Conservation (phyloP, 2,888 invertebrate species). For the Andricus quercusramuli region DNA sequence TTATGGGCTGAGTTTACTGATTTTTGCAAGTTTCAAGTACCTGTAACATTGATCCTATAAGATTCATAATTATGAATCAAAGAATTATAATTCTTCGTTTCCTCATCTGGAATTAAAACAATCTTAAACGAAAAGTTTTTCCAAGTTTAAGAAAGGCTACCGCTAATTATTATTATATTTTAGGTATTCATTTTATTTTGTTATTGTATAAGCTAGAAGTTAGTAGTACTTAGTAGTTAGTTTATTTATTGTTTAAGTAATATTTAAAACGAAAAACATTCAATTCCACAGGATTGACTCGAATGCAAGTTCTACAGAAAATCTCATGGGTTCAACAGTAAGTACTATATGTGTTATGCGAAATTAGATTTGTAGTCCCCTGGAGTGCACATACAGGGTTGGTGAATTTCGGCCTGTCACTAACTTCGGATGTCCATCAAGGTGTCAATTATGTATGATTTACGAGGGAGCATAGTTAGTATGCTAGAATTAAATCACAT, state of each 20-base stretch:
- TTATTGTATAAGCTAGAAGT: no score
- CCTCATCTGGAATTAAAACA: no score
- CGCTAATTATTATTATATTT: no score
- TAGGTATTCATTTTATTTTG: no score
- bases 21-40: no score
- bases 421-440: conserved; percentile 29
- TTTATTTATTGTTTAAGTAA: neutral
- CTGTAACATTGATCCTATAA: no score
- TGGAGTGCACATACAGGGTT: conserved; percentile 11
- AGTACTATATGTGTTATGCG: neutral
- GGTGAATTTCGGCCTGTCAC: conserved; percentile 30
- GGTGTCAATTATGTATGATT: conserved; percentile 35
- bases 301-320: neutral
- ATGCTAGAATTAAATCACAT: neutral
- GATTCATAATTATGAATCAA: no score
- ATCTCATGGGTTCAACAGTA: neutral
- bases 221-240: no score
- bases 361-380: conserved; percentile 30
- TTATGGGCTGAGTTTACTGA: no score
- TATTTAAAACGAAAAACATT: neutral
- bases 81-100: no score
- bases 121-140: no score
- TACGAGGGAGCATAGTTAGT: conserved; percentile 16
- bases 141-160: no score
- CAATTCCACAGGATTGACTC: neutral